Evolutionary conservation across 2,888 invertebrate species (phyloP).

Genomic region (Lepidocyrtoides sp.): DNA sequence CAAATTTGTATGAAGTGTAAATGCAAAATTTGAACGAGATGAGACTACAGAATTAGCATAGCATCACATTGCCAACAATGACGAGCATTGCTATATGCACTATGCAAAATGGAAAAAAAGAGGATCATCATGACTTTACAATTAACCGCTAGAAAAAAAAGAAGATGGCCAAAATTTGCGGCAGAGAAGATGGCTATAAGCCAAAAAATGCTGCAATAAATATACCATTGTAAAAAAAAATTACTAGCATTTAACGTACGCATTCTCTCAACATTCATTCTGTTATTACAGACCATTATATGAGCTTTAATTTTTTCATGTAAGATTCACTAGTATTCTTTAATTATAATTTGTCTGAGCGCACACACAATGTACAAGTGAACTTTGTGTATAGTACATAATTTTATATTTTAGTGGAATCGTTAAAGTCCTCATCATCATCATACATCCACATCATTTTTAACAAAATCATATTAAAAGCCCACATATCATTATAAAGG

Average conservation of each 20-base stretch:
- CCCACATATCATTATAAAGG: slow-evolving; percentile 26
- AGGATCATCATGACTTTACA: slow-evolving; percentile 59
- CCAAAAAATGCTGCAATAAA: slow-evolving; percentile 56
- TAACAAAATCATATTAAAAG: slow-evolving; percentile 33
- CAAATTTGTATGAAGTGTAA: not conserved
- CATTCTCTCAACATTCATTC: not conserved
- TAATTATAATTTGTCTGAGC: slow-evolving; percentile 28
- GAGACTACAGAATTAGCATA: too few species aligned
- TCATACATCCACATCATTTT: not conserved
- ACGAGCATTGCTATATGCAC: not conserved
- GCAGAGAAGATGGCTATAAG: slow-evolving; percentile 25
- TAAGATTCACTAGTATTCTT: slow-evolving; percentile 43
- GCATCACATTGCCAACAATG: not conserved
- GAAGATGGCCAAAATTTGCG: slow-evolving; percentile 30
- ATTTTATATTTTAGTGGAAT: not conserved
- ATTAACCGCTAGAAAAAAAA: not conserved
- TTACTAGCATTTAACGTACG: not conserved
- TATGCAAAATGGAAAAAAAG: slow-evolving; percentile 54
- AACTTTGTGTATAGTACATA: too few species aligned
- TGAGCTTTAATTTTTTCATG: not conserved
- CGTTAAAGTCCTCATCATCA: slow-evolving; percentile 3
- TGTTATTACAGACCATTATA: not conserved
- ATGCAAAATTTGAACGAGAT: not conserved
- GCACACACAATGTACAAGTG: not conserved
- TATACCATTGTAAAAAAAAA: not conserved